Evolutionary conservation across 2,797 vertebrate species (phyloP).

Genomic region (Gastrophryne carolinensis): DNA sequence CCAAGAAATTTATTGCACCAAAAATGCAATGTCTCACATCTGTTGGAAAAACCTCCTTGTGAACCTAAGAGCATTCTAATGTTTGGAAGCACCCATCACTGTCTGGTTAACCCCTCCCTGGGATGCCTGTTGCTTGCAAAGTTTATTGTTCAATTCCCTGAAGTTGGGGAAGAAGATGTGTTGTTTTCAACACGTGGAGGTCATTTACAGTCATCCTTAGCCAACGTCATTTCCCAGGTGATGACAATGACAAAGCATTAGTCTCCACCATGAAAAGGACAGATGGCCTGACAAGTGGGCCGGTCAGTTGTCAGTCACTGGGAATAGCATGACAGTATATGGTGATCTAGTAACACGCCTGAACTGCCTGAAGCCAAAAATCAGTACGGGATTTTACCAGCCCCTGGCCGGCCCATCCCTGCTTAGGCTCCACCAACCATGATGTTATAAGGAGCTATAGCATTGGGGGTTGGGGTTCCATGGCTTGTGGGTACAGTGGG

Average conservation of each 20-base stretch:
- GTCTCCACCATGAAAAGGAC: neutral
- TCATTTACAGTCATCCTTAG: constrained; percentile 5
- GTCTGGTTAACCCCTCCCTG: neutral
- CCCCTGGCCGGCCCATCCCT: too few relatives aligned
- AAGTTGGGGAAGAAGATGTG: neutral
- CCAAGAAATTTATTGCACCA: too few relatives aligned
- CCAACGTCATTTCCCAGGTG: neutral
- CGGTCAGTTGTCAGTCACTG: neutral
- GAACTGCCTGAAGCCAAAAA: too few relatives aligned
- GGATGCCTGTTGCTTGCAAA: neutral
- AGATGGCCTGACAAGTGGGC: neutral
- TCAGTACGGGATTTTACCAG: too few relatives aligned
- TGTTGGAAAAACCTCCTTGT: too few relatives aligned
- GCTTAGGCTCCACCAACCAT: too few relatives aligned
- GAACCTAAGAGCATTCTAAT: too few relatives aligned
- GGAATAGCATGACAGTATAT: neutral
- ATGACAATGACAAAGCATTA: neutral
- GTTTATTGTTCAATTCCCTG: neutral
- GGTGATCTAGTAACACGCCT: too few relatives aligned
- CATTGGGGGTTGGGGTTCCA: too few relatives aligned
- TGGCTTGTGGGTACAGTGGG: too few relatives aligned
- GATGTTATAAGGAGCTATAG: too few relatives aligned
- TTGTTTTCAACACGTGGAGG: neutral
- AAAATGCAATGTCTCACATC: too few relatives aligned
- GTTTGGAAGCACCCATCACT: neutral